These are phyloP conservation scores for Hemibagrus guttatus DNA, from an alignment of 2,797 vertebrate genomes.

Conservation along the genomic window DNA sequence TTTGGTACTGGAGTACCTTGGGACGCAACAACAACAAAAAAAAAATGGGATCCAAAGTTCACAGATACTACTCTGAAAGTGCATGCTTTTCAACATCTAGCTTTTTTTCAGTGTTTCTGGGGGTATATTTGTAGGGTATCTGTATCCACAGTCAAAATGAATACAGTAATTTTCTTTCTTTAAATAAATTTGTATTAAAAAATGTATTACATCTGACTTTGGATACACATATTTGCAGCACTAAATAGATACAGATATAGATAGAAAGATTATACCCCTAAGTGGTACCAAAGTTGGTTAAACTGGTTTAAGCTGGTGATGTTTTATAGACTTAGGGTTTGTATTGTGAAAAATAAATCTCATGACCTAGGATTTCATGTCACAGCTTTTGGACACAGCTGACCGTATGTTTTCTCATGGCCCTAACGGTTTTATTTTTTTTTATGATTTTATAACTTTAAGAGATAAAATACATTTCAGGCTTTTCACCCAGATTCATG, in stretches of 20 bases:
- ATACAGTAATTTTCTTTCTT: too few species aligned
- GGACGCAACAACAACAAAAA: background rate
- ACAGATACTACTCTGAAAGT: background rate
- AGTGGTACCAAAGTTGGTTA: background rate
- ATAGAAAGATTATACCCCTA: background rate
- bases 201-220: background rate
- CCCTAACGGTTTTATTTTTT: too few species aligned
- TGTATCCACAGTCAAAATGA: too few species aligned
- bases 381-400: background rate
- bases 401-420: background rate
- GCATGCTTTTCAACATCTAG: background rate
- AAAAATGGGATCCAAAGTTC: background rate
- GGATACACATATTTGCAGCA: background rate
- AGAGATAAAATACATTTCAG: slow-evolving; percentile 55
- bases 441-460: slow-evolving; percentile 44
- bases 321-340: slow-evolving; percentile 3
- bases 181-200: background rate
- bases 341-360: background rate
- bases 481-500: slow-evolving; percentile 7
- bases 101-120: background rate
- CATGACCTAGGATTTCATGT: background rate
- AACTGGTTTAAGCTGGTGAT: background rate
- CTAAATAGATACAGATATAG: background rate
- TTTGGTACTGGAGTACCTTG: background rate
- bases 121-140: background rate